A percentile compares a stretch with the other conserved stretches of the same genome.
These are phyloP conservation scores for Lontra canadensis DNA, from an alignment of 2,113 vertebrate species.

Conservation along the genomic window DNA sequence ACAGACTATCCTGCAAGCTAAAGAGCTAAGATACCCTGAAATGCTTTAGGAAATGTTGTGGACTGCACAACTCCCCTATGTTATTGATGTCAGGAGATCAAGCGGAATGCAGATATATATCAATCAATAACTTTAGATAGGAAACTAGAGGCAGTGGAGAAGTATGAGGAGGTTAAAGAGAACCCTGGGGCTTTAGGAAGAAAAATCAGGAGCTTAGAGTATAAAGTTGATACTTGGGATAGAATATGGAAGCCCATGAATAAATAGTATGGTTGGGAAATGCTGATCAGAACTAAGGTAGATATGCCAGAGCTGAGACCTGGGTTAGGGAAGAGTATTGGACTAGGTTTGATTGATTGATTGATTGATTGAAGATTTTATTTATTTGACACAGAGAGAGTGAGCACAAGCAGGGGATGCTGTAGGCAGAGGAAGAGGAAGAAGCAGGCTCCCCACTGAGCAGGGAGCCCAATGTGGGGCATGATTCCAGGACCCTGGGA, in stretches of 20 bases:
- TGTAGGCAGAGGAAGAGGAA: background rate
- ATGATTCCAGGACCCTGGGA: background rate
- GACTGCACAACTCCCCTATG: slow-evolving; percentile 27
- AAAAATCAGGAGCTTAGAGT: slow-evolving; percentile 64
- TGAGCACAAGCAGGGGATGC: background rate
- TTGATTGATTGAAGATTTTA: background rate
- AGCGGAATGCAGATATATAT: slow-evolving; percentile 57
- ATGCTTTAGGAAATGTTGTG: slow-evolving; percentile 70
- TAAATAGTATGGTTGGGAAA: background rate
- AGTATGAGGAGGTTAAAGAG: slow-evolving; percentile 51
- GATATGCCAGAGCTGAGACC: background rate
- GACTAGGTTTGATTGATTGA: background rate
- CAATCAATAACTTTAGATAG: slow-evolving; percentile 41
- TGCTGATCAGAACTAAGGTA: background rate
- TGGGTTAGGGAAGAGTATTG: background rate
- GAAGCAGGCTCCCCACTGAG: background rate
- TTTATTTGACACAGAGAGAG: background rate
- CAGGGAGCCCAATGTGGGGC: background rate
- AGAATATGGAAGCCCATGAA: background rate
- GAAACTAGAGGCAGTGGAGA: slow-evolving; percentile 44
- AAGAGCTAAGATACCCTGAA: slow-evolving; percentile 68
- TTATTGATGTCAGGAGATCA: slow-evolving; percentile 71
- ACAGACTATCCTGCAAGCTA: slow-evolving; percentile 37
- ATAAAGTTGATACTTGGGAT: slow-evolving; percentile 31
- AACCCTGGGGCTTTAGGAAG: slow-evolving; percentile 57